Base-by-base conservation (phyloP, 2,888 invertebrate species). In the Thecophora atra region DNA sequence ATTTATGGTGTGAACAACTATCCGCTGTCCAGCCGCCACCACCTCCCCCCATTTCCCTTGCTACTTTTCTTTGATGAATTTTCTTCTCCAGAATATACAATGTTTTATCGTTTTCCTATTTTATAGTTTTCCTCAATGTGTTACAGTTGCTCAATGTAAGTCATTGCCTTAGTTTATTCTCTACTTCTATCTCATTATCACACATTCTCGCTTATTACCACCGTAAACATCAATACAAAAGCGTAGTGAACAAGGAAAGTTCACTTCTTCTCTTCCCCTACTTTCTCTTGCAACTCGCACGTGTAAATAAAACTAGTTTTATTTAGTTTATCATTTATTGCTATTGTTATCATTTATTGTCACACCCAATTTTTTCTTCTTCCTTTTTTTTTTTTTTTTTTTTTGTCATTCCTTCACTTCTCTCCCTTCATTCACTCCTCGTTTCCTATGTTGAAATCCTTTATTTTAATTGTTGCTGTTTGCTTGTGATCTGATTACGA, bases 161-260 rank as follows among this genome's bases (percentile, higher is more conserved):
- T n/a, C n/a, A n/a, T n/a, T n/a, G n/a, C n/a, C n/a, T n/a, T n/a
- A n/a, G n/a, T n/a, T n/a, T n/a, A n/a, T n/a, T n/a, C n/a, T n/a
- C n/a, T n/a, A n/a, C n/a, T n/a, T n/a, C n/a, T n/a, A n/a, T n/a
- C n/a, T n/a, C n/a, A n/a, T n/a, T n/a, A n/a, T n/a, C n/a, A n/a
- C n/a, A n/a, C n/a, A n/a, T n/a, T n/a, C n/a, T n/a, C n/a, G n/a
- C n/a, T n/a, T n/a, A n/a, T n/a, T n/a, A n/a, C n/a, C n/a, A n/a
- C n/a, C 76, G 37, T 37, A 62, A 80, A 77, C 79, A 80, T 76
- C 79, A 80, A 79, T 76, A 78, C 75, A 75, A n/a, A n/a, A 76
- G 77, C 74, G 74, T 77, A 76, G 74, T 77, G 76, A 76, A 72
- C 73, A 73, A 67, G 74, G 75, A 75, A 76, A 75, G 77, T 69